Evolutionary conservation across 2,888 invertebrate species (phyloP), one percentile per base, ranked within the genome.

Genomic region (Mesorhabditis belari): DNA sequence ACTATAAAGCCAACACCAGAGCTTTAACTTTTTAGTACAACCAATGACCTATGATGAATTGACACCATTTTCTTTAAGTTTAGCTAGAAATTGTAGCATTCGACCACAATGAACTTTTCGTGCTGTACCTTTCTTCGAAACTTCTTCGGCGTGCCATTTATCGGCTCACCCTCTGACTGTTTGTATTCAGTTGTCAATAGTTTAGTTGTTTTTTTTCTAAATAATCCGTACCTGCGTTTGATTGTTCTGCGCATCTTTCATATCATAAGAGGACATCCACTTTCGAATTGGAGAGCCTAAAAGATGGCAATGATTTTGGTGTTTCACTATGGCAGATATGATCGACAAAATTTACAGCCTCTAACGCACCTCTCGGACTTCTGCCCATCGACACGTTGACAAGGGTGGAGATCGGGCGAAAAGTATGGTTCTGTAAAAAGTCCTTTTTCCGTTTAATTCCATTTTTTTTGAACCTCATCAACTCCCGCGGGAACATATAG

Each of bases 231-330:
- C 44, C 44, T 9, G 44, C n/a, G 44, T n/a, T 35, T n/a, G n/a
- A n/a, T n/a, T n/a, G n/a, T n/a, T n/a, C 44, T 9, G n/a, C n/a
- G 44, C 12, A 52, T 66, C 64, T 67, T 66, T 66, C 23, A 70
- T 57, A 28, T 69, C 73, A 61, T 67, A 66, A 54, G 58, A 66
- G 6, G 73, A 73, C 6, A 70, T 61, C 67, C 70, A 70, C 62
- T 70, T 70, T 21, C 73, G 57, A 65, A 72, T 63, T 3, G 72
- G 72, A 17, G 67, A 68, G 2, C 71, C 69, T 67, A 26, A 25
- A 59, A n/a, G n/a, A n/a, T n/a, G n/a, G n/a, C n/a, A n/a, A n/a
- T n/a, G n/a, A n/a, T n/a, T n/a, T n/a, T n/a, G n/a, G n/a, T n/a
- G n/a, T n/a, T n/a, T n/a, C n/a, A n/a, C n/a, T 35, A 35, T 17